A percentile compares a stretch with the other conserved stretches of the same genome.
Evolutionary conservation across 1,140 invertebrate genomes (phyloP).

Genomic region (Rhyzopertha dominica): DNA sequence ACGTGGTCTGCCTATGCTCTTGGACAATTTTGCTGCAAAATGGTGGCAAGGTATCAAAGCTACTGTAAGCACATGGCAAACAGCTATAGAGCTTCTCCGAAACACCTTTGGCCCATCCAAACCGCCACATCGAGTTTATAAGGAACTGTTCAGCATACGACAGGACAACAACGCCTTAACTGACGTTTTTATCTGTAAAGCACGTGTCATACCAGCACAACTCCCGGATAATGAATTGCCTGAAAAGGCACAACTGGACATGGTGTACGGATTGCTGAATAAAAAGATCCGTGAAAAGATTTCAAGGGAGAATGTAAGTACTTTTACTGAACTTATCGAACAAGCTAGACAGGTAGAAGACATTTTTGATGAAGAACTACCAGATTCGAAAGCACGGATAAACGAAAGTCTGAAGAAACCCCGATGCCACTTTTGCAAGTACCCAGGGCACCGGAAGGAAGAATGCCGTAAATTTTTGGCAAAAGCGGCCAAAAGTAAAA

Average conservation of each 20-base stretch:
- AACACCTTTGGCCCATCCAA: conserved; percentile 4
- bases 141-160: background rate
- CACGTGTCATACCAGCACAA: conserved; percentile 1
- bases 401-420: no score
- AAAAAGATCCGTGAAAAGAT: conserved; percentile 4
- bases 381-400: no score
- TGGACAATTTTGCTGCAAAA: conserved; percentile 1
- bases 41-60: conserved; percentile 5
- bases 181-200: conserved; percentile 2
- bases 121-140: conserved; percentile 3
- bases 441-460: no score
- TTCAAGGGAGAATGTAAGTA: background rate
- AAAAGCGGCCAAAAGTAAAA: no score
- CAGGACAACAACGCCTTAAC: background rate
- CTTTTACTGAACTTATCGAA: background rate
- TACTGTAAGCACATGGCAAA: background rate
- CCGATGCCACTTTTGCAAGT: no score
- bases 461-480: no score
- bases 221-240: background rate
- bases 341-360: background rate
- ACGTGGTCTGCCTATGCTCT: conserved; percentile 3
- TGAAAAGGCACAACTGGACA: conserved; percentile 2
- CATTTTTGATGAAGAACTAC: no score
- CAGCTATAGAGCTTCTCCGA: background rate
- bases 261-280: conserved; percentile 2